Conservation (phyloP, 2,113 vertebrate species). For the Furnarius figulus region DNA sequence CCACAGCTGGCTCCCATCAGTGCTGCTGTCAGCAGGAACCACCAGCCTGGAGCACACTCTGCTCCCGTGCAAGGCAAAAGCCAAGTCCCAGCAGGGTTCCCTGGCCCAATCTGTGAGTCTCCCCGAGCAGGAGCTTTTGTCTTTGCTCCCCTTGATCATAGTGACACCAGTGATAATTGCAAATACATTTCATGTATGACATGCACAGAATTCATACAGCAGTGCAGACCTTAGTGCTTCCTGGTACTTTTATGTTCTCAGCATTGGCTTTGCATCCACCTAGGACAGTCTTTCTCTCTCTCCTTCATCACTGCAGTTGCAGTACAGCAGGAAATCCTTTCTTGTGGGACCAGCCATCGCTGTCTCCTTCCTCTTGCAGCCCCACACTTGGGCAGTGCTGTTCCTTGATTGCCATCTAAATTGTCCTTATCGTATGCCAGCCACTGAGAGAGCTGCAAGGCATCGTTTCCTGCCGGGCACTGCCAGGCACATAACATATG, state of each 20-base stretch:
- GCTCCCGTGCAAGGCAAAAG: background rate
- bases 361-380: constrained; percentile 21
- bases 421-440: constrained; percentile 56
- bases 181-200: background rate
- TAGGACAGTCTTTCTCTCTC: background rate
- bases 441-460: constrained; percentile 39
- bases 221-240: background rate
- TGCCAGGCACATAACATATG: constrained; percentile 70
- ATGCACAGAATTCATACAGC: background rate
- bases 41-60: background rate
- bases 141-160: constrained; percentile 9
- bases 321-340: constrained; percentile 33
- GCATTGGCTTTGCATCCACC: background rate
- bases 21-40: constrained; percentile 33
- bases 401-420: constrained; percentile 53
- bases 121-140: background rate
- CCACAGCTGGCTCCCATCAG: constrained; percentile 24
- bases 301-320: background rate
- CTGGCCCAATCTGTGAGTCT: background rate
- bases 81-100: background rate
- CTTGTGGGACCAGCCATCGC: background rate
- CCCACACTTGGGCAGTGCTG: constrained; percentile 1
- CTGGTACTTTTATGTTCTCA: background rate
- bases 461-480: constrained; percentile 52
- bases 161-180: background rate